Percentiles rank a stretch among this genome's conserved stretches.
These are phyloP conservation scores for Volucella inanis DNA, from an alignment of 2,888 invertebrate species.

Conservation along the genomic window DNA sequence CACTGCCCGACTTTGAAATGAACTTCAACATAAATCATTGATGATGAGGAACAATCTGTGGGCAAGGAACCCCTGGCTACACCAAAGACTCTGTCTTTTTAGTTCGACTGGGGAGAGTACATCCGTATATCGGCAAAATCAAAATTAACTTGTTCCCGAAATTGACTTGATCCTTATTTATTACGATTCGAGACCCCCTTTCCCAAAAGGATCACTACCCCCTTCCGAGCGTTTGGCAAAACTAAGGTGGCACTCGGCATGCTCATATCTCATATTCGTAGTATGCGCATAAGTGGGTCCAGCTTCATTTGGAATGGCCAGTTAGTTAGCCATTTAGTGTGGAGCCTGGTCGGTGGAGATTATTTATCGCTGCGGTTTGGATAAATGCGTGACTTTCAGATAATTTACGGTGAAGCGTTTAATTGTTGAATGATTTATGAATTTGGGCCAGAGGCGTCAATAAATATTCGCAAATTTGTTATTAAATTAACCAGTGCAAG, in stretches of 20 bases:
- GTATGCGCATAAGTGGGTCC: neutral
- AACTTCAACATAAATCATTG: slow-evolving; percentile 44
- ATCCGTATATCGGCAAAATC: slow-evolving; percentile 1
- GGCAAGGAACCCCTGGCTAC: neutral
- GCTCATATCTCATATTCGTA: no score
- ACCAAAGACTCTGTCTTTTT: no score
- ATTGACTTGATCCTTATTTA: slow-evolving; percentile 72
- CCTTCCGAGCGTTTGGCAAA: slow-evolving; percentile 40
- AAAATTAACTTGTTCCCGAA: slow-evolving; percentile 67
- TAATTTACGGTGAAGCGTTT: slow-evolving; percentile 72
- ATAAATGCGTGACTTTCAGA: slow-evolving; percentile 70
- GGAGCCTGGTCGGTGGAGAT: slow-evolving; percentile 27
- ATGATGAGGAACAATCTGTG: slow-evolving; percentile 2
- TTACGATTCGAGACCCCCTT: slow-evolving; percentile 15
- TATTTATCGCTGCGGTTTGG: slow-evolving; percentile 60
- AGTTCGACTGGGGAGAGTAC: neutral
- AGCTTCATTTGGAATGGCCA: slow-evolving; percentile 15
- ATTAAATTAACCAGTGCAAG: slow-evolving; percentile 55
- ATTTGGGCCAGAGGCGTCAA: slow-evolving; percentile 70
- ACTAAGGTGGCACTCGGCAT: neutral
- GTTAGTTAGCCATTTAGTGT: slow-evolving; percentile 33
- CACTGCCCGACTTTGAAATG: slow-evolving; percentile 15
- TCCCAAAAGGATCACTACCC: slow-evolving; percentile 54
- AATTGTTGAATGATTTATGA: slow-evolving; percentile 73
- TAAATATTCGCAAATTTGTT: slow-evolving; percentile 68